A percentile compares a stretch with the other conserved stretches of the same genome.
phyloP scores from a whole-genome alignment of 1,140 invertebrate genomes.

The Lordiphosa collinella region DNA sequence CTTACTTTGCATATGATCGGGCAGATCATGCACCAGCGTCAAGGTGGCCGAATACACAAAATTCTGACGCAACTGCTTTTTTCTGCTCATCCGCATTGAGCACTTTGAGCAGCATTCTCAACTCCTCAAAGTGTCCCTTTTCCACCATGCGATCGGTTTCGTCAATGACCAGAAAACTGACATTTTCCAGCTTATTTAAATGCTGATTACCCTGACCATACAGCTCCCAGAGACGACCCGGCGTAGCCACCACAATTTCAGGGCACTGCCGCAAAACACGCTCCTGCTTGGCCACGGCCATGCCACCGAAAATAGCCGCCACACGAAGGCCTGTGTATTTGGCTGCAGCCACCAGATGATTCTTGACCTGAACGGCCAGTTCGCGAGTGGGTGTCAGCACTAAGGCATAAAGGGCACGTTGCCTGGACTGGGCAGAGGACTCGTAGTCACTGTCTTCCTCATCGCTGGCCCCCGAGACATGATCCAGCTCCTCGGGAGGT shows the following conservation, averaged over 20 bases:
- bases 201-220: constrained; percentile 88
- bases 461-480: constrained; percentile 71
- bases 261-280: constrained; percentile 90
- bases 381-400: constrained; percentile 97
- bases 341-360: constrained; percentile 89
- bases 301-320: constrained; percentile 92
- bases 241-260: constrained; percentile 97
- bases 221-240: constrained; percentile 97
- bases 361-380: constrained; percentile 94
- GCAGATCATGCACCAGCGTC: constrained; percentile 92
- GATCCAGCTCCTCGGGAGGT: constrained; percentile 68
- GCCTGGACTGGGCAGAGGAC: constrained; percentile 45
- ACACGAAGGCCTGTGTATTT: constrained; percentile 86
- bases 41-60: constrained; percentile 99
- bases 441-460: constrained; percentile 75
- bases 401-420: constrained; percentile 87
- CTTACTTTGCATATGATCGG: constrained; percentile 86
- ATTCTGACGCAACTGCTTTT: constrained; percentile 87
- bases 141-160: constrained; percentile 99
- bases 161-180: constrained; percentile 95
- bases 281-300: constrained; percentile 95
- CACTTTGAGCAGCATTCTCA: constrained; percentile 89
- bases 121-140: constrained; percentile 96
- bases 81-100: constrained; percentile 86
- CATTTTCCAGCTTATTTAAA: constrained; percentile 85